A percentile compares a stretch with the other conserved stretches of the same genome.
Evolutionary conservation across 2,888 invertebrate species (phyloP).

Genomic region (Phalangium opilio): DNA sequence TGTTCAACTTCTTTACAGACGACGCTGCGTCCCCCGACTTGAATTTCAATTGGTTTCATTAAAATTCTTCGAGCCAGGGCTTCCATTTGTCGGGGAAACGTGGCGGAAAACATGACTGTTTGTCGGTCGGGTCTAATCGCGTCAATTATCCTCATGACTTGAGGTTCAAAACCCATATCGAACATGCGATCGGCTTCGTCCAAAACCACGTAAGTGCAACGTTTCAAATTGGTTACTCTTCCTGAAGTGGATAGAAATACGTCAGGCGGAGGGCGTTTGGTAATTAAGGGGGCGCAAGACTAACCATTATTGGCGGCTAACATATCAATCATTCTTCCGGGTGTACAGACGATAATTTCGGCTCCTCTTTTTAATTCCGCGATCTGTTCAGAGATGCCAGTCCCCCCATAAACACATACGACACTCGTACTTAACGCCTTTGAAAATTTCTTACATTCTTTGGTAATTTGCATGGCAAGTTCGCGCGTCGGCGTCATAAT

Average conservation of each 20-base stretch:
- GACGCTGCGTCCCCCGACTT: constrained; percentile 84
- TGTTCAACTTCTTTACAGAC: constrained; percentile 98
- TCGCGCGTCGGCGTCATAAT: constrained; percentile 98
- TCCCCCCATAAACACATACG: constrained; percentile 97
- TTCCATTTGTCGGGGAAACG: constrained; percentile 98
- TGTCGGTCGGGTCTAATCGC: constrained; percentile 92
- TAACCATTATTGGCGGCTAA: constrained; percentile 86
- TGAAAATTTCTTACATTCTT: constrained; percentile 85
- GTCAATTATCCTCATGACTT: constrained; percentile 94
- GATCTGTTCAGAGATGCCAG: constrained; percentile 42
- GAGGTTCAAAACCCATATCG: constrained; percentile 99
- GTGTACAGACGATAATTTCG: constrained; percentile 97
- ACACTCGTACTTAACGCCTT: constrained; percentile 63
- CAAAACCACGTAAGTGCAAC: constrained; percentile 91
- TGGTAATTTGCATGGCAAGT: constrained; percentile 95
- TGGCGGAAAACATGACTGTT: constrained; percentile 97
- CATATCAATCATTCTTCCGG: constrained; percentile 99
- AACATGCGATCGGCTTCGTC: constrained; percentile 99
- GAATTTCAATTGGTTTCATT: constrained; percentile 88
- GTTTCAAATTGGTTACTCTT: constrained; percentile 86
- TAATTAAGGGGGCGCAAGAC: too few relatives aligned
- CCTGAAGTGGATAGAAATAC: too few relatives aligned
- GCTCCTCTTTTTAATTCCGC: constrained; percentile 57
- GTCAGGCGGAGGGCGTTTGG: too few relatives aligned
- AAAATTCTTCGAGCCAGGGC: constrained; percentile 85